These are phyloP conservation scores for Plumapathes pennacea DNA, from an alignment of 92 coral and sea anemone species.

Conservation along the genomic window DNA sequence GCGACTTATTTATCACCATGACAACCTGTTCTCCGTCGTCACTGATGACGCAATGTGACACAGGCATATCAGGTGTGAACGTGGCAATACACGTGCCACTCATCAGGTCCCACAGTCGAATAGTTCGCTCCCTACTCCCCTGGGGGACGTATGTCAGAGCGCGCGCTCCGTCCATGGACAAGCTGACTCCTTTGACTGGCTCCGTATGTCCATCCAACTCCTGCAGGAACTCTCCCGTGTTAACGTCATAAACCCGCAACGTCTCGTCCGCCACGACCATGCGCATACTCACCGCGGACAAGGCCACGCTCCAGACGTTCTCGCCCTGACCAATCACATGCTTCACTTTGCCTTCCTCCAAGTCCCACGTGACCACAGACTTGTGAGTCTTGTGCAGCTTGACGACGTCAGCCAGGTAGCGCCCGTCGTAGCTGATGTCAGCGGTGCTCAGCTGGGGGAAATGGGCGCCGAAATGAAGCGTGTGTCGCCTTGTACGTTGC, in stretches of 20 bases:
- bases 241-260: slow-evolving; percentile 79
- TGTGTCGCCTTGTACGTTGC: slow-evolving; percentile 55
- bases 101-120: slow-evolving; percentile 85
- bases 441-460: slow-evolving; percentile 91
- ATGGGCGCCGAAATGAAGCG: slow-evolving; percentile 74
- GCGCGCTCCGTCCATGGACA: slow-evolving; percentile 85
- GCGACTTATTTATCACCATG: slow-evolving; percentile 95
- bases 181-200: slow-evolving; percentile 77
- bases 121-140: slow-evolving; percentile 78
- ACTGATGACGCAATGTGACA: slow-evolving; percentile 91
- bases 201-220: slow-evolving; percentile 86
- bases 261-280: slow-evolving; percentile 80
- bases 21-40: slow-evolving; percentile 98
- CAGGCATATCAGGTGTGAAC: slow-evolving; percentile 93
- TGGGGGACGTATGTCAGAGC: slow-evolving; percentile 79
- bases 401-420: slow-evolving; percentile 83
- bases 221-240: slow-evolving; percentile 71
- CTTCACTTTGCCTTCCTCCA: slow-evolving; percentile 85
- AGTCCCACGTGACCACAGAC: slow-evolving; percentile 94
- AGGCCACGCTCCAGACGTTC: slow-evolving; percentile 85
- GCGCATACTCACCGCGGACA: slow-evolving; percentile 85
- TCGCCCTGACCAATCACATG: slow-evolving; percentile 86
- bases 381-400: slow-evolving; percentile 83
- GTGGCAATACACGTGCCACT: slow-evolving; percentile 77
- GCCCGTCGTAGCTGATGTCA: slow-evolving; percentile 87